These are phyloP conservation scores for Iselma pallidipennis DNA, from an alignment of 2,888 invertebrate genomes.

Conservation along the genomic window DNA sequence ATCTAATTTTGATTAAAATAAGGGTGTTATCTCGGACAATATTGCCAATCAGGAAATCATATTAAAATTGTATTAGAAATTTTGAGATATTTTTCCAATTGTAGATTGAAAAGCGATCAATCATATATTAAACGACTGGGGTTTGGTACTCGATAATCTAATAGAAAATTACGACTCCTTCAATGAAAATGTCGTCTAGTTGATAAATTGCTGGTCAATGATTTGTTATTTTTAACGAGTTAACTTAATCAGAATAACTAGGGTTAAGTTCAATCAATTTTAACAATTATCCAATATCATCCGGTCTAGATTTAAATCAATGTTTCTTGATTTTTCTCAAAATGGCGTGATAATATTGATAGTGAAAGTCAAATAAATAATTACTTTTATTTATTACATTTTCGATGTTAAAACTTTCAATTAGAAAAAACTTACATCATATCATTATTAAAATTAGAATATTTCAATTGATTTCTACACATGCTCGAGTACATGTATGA, in stretches of 20 bases:
- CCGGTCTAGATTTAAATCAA: too few relatives aligned
- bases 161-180: constrained; percentile 47
- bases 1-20: not conserved
- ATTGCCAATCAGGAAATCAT: constrained; percentile 31
- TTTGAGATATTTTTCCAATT: constrained; percentile 30
- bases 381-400: too few relatives aligned
- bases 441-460: too few relatives aligned
- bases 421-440: too few relatives aligned
- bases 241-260: constrained; percentile 15
- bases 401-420: too few relatives aligned
- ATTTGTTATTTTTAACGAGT: constrained; percentile 49
- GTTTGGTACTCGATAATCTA: constrained; percentile 40
- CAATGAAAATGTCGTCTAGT: constrained; percentile 43
- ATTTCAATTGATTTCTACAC: too few relatives aligned
- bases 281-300: too few relatives aligned
- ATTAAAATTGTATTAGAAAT: constrained; percentile 35
- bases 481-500: too few relatives aligned
- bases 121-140: constrained; percentile 42
- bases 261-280: not conserved
- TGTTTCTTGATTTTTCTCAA: too few relatives aligned
- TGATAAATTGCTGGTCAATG: constrained; percentile 50
- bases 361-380: too few relatives aligned
- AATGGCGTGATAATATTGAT: too few relatives aligned
- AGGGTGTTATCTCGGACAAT: constrained; percentile 23
- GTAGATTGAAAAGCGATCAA: constrained; percentile 49